phyloP scores from a whole-genome alignment of 53 echinoderm and acorn worm genomes.

The Patiria pectinifera region DNA sequence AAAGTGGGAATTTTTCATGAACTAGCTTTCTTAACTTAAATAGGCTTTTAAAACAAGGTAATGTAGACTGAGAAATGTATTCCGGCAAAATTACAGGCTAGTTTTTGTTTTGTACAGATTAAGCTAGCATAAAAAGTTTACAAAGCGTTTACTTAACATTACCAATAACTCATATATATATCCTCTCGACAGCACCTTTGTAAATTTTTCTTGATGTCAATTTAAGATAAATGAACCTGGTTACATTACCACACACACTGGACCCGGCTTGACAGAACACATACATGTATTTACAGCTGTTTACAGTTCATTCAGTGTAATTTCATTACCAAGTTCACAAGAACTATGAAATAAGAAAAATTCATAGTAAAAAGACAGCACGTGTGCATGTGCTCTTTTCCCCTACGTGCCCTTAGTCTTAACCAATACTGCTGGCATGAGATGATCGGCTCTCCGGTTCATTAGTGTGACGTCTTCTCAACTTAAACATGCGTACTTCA shows the following conservation, averaged over 20 bases:
- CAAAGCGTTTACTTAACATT: slow-evolving; percentile 5
- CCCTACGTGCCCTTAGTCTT: too few species aligned
- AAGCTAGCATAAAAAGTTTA: slow-evolving; percentile 34
- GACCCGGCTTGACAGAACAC: background rate
- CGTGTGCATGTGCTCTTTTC: too few species aligned
- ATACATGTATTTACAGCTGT: slow-evolving; percentile 12
- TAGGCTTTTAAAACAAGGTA: background rate
- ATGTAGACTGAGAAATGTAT: background rate
- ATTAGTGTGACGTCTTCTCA: too few species aligned
- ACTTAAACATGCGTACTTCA: too few species aligned
- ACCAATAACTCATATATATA: background rate
- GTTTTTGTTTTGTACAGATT: slow-evolving; percentile 11
- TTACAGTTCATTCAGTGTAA: background rate
- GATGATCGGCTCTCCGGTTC: too few species aligned
- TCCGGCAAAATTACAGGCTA: slow-evolving; percentile 32
- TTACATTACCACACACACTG: background rate
- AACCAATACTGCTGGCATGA: too few species aligned
- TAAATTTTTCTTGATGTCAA: background rate
- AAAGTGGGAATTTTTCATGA: background rate
- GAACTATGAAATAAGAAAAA: background rate
- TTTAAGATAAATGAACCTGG: background rate
- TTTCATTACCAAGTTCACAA: background rate
- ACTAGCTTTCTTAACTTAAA: too few species aligned
- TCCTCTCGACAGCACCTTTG: slow-evolving; percentile 12
- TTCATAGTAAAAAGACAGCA: too few species aligned